These are phyloP conservation scores for Probosciger aterrimus DNA, from an alignment of 2,113 vertebrate genomes.

Conservation along the genomic window DNA sequence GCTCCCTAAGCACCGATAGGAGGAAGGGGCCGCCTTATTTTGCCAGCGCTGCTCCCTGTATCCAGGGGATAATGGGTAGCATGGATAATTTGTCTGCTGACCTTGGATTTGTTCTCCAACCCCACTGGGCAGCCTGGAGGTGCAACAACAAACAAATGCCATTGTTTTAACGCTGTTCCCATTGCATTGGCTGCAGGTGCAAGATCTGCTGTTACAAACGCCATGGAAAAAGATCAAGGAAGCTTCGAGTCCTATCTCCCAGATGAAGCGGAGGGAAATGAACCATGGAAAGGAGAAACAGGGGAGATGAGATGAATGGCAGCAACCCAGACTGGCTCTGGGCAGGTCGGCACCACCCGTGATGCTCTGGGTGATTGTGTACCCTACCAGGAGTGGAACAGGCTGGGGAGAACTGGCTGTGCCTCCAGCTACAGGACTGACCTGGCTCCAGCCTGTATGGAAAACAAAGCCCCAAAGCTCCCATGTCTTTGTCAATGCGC, in stretches of 20 bases:
- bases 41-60: fast-evolving
- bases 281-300: background rate
- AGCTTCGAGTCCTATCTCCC: background rate
- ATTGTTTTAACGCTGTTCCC: background rate
- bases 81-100: background rate
- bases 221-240: background rate
- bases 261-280: background rate
- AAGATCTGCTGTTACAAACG: background rate
- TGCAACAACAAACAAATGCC: background rate
- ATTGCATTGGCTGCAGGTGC: fast-evolving
- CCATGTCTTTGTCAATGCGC: background rate
- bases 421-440: background rate
- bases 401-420: background rate
- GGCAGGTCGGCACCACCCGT: background rate
- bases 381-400: fast-evolving
- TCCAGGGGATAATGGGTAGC: background rate
- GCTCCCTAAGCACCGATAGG: background rate
- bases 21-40: background rate
- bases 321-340: background rate
- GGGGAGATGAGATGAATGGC: background rate
- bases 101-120: background rate
- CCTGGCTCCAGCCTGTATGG: background rate
- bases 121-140: background rate
- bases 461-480: background rate
- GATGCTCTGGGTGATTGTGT: background rate